Percentiles rank a stretch among this genome's conserved stretches.
Evolutionary conservation across 2,113 vertebrate species (phyloP).

Genomic region (Callipepla squamata): DNA sequence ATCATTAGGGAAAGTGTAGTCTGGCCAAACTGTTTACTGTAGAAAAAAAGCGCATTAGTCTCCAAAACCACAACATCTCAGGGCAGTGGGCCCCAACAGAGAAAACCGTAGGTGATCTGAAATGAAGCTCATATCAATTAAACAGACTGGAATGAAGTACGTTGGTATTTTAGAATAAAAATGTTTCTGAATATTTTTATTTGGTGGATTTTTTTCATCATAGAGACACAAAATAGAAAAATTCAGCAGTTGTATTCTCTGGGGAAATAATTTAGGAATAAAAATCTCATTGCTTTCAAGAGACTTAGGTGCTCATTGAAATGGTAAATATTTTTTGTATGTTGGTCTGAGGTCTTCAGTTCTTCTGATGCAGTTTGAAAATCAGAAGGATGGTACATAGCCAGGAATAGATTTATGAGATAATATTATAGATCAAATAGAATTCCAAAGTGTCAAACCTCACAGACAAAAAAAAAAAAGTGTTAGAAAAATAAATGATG

Average conservation of each 20-base stretch:
- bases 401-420: background rate
- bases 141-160: background rate
- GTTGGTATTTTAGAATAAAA: background rate
- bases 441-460: background rate
- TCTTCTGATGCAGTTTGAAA: background rate
- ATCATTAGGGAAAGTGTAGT: background rate
- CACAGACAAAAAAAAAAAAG: background rate
- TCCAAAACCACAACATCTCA: background rate
- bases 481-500: conserved; percentile 9
- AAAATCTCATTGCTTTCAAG: background rate
- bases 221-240: background rate
- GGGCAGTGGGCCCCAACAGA: background rate
- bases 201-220: background rate
- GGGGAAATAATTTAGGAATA: background rate
- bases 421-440: background rate
- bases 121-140: background rate
- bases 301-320: background rate
- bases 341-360: background rate
- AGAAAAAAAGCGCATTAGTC: background rate
- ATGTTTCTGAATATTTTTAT: background rate
- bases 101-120: background rate
- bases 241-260: background rate
- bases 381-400: background rate
- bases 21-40: background rate
- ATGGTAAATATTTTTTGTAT: background rate